Percentiles rank a stretch among this genome's conserved stretches.
Evolutionary conservation across 2,797 vertebrate species (phyloP).

Genomic region (Rhinogobio ventralis): DNA sequence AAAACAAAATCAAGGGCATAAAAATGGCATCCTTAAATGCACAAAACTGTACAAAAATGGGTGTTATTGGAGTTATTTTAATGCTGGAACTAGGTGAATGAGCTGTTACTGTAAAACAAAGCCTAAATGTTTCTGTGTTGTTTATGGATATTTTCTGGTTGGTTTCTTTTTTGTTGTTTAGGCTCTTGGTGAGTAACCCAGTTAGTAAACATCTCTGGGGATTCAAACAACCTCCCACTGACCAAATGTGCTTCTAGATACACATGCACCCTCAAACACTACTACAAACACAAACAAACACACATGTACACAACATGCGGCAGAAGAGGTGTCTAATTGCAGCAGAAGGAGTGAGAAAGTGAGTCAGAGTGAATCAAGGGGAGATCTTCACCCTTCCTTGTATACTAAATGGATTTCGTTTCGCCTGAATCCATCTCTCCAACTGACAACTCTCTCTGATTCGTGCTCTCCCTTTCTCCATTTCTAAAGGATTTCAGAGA

Average conservation of each 20-base stretch:
- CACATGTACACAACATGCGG: not conserved
- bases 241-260: conserved; percentile 38
- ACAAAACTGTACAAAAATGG: not conserved
- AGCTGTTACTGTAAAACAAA: not conserved
- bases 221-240: conserved; percentile 30
- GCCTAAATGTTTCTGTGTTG: not conserved
- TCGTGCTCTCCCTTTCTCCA: not conserved
- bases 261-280: conserved; percentile 11
- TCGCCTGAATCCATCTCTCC: conserved; percentile 33
- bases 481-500: conserved; percentile 36
- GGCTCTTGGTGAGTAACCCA: conserved; percentile 18
- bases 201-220: conserved; percentile 28
- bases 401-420: conserved; percentile 14
- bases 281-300: conserved; percentile 40
- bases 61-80: not conserved
- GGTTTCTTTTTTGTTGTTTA: conserved; percentile 19
- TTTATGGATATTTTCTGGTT: conserved; percentile 5
- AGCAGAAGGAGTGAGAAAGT: conserved; percentile 30
- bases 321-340: conserved; percentile 21
- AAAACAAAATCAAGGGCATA: not conserved
- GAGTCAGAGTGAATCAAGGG: conserved; percentile 38
- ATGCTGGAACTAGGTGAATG: not conserved
- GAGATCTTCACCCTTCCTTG: conserved; percentile 31
- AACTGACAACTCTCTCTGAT: conserved; percentile 11
- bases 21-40: not conserved